A percentile compares a stretch with the other conserved stretches of the same genome.
Conservation (phyloP, 2,888 invertebrate species). For the Cynaeus angustus region DNA sequence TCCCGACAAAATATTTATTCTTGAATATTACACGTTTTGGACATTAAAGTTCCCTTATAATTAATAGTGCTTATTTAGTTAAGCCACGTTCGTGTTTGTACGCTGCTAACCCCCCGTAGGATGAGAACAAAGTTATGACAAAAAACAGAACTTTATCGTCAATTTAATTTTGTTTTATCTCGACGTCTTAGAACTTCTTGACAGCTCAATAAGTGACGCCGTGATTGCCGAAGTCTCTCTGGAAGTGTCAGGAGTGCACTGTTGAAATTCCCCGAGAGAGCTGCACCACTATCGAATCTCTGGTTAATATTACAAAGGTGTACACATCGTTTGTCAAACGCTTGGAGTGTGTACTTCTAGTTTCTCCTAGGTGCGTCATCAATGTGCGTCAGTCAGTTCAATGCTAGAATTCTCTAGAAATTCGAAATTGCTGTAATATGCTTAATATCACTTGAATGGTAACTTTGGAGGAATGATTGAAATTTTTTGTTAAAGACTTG, state of each 20-base stretch:
- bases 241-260: slow-evolving; percentile 29
- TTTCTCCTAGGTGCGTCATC: not conserved
- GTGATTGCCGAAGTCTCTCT: slow-evolving; percentile 9
- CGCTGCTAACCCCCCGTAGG: too few relatives aligned
- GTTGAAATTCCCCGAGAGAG: slow-evolving; percentile 36
- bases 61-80: slow-evolving; percentile 4
- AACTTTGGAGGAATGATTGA: not conserved
- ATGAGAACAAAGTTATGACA: too few relatives aligned
- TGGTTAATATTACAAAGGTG: slow-evolving; percentile 47
- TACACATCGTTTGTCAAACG: slow-evolving; percentile 46
- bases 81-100: not conserved
- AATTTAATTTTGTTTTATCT: slow-evolving; percentile 1
- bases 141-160: not conserved
- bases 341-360: slow-evolving; percentile 32
- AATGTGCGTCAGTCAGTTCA: too few relatives aligned
- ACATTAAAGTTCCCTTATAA: slow-evolving; percentile 1
- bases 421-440: slow-evolving; percentile 23
- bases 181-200: slow-evolving; percentile 14
- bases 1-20: slow-evolving; percentile 1
- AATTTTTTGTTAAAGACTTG: slow-evolving; percentile 6
- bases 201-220: slow-evolving; percentile 19
- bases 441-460: too few relatives aligned
- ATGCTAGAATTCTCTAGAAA: not conserved
- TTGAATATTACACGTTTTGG: slow-evolving; percentile 1
- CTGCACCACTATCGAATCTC: slow-evolving; percentile 18